Evolutionary conservation across 2,113 vertebrate genomes (phyloP), one percentile per base, ranked within the genome.

Genomic region (Cololabis saira): DNA sequence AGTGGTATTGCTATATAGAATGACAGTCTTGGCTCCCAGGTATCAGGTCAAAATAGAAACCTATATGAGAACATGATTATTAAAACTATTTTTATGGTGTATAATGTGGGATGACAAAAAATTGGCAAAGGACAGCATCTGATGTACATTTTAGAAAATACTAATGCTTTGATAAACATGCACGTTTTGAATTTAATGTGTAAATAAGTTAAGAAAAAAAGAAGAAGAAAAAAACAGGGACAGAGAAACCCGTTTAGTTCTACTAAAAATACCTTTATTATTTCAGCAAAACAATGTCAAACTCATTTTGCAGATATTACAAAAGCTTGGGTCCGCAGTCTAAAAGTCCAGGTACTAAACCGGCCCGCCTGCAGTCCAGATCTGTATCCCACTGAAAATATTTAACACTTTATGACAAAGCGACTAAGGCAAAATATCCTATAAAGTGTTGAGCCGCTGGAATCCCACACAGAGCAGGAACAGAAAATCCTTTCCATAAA

Each of bases 311-410:
- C 14, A 18, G 22, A 15, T 11, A 58, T 44, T 58, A 58, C 14
- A 43, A 19, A 41, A 58, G 41, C 40, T 22, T 43, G 19, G 42
- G 40, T 58, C 40, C 15, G 19, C 10, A 58, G 41, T 11, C 5
- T 24, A 43, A 42, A 16, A 58, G 19, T 44, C 55, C 55, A 58
- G 19, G 14, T 14, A 14, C 55, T 21, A 44, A 58, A 58, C 19
- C 12, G 40, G 33, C 18, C 33, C 21, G 41, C 24, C 56, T 24
- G 41, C 56, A 24, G 41, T 44, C 41, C 56, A 44, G 41, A 58
- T 15, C 1, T 24, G 41, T 43, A 7, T 16, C 55, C 21, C 16
- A 11, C 33, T 58, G 18, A 16, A 58, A 58, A 10, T n/a, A 16
- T 43, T 43, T 22, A 7, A 21, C 15, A 13, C 33, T 44, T 58